These are phyloP conservation scores for Belgica antarctica DNA, from an alignment of 2,888 invertebrate species.

Conservation along the genomic window DNA sequence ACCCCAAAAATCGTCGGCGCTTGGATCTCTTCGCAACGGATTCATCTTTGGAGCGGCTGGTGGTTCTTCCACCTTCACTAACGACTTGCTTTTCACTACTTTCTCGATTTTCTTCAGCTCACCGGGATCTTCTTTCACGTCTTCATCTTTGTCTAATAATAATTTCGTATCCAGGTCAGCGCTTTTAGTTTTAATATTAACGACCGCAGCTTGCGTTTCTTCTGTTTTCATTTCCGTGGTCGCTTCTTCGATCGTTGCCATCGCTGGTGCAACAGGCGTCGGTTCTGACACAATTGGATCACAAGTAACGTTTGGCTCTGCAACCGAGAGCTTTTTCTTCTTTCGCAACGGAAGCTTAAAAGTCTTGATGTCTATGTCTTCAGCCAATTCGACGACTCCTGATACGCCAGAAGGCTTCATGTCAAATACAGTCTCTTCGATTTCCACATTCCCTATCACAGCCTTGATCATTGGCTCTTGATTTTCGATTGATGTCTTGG, in stretches of 20 bases:
- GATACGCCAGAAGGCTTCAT: no score
- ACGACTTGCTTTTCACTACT: conserved; percentile 10
- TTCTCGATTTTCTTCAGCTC: conserved; percentile 25
- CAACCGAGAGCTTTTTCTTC: conserved; percentile 27
- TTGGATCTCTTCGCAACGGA: conserved; percentile 45
- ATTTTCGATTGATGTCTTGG: conserved; percentile 47
- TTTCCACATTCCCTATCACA: conserved; percentile 38
- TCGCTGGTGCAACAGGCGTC: conserved; percentile 1
- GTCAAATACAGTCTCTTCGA: conserved; percentile 27
- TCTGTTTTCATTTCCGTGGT: no score
- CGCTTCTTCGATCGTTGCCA: conserved; percentile 30
- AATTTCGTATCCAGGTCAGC: conserved; percentile 42
- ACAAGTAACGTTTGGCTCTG: conserved; percentile 8
- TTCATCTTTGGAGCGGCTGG: background rate
- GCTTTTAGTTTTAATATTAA: conserved; percentile 38
- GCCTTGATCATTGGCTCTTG: conserved; percentile 45
- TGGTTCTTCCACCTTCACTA: conserved; percentile 26
- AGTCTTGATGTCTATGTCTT: background rate
- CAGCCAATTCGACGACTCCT: background rate
- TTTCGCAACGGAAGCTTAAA: conserved; percentile 30
- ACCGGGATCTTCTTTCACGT: conserved; percentile 17
- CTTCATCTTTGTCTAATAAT: conserved; percentile 42
- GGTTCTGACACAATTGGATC: conserved; percentile 19
- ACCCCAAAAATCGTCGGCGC: conserved; percentile 63
- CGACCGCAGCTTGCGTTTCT: background rate